Evolutionary conservation across 2,797 vertebrate genomes (phyloP), one percentile per base, ranked within the genome.

Genomic region (Chaenodraco wilsoni): DNA sequence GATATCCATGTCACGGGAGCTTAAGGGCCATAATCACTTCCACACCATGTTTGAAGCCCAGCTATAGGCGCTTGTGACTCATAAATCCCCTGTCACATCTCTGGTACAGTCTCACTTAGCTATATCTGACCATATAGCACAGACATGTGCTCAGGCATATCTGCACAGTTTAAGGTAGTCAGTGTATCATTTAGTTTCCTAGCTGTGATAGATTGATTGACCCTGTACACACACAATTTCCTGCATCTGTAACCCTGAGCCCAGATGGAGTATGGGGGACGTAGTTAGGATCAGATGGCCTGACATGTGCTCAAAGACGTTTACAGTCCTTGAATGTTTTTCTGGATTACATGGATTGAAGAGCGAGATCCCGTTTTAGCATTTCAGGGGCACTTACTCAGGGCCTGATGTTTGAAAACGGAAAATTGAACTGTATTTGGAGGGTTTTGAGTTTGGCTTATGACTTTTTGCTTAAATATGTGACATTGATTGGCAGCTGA

Each of bases 1-100:
- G 88, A 93, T 93, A 93, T 94, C 89, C 87, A 91, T 94, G 91
- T 94, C 92, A 92, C 77, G 67, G 84, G 74, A 90, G 90, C 89
- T 93, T 92, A 93, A 88, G 79, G 69, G 70, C 90, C 79, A 76
- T 94, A 94, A 95, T 94, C 90, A 93, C 91, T 94, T 93, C 92
- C 94, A 94, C 89, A 87, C 92, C 78, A 55, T 74, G 62, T 90
- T 88, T 87, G 81, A 81, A 90, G 87, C 83, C 76, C 79, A 57
- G 82, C 80, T 85, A 76, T 84, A 85, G 79, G 85, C 79, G 88
- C 90, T 84, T 79, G 86, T 80, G 88, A 91, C 84, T 90, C 71
- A 78, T 88, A 88, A 84, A 85, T 84, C 81, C 79, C 70, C 73
- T 56, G 62, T 82, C 84, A 62, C 81, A 83, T 85, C 74, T 77